These are phyloP conservation scores for Calyptomena viridis DNA, from an alignment of 2,113 vertebrate genomes.

Conservation along the genomic window DNA sequence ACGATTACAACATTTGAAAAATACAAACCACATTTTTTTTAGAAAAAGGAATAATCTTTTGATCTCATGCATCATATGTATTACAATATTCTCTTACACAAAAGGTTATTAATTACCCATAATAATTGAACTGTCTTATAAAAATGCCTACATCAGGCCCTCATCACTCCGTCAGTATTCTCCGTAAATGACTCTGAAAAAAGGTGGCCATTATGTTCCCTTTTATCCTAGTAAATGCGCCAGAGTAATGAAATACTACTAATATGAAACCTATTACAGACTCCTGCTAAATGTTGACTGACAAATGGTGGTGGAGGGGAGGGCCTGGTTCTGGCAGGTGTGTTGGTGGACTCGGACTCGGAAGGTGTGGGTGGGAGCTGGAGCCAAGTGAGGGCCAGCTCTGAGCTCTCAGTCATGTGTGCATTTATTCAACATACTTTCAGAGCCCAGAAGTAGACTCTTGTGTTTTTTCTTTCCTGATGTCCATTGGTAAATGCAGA, in stretches of 20 bases:
- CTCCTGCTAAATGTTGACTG: background rate
- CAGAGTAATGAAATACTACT: constrained; percentile 1
- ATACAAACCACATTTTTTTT: background rate
- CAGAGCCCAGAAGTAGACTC: background rate
- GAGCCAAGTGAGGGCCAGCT: background rate
- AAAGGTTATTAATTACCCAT: constrained; percentile 42
- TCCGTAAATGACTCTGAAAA: background rate
- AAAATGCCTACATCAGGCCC: background rate
- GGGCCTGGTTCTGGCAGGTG: background rate
- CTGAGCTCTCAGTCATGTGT: background rate
- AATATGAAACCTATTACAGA: constrained; percentile 12
- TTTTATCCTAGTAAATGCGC: background rate
- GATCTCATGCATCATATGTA: background rate
- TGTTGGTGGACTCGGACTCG: accelerated
- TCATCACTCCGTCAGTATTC: background rate
- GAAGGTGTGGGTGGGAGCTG: background rate
- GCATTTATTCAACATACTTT: background rate
- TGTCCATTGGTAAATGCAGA: background rate
- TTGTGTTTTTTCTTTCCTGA: background rate
- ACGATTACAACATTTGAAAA: background rate
- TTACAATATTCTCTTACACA: background rate
- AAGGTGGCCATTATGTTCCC: background rate
- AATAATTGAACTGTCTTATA: constrained; percentile 17
- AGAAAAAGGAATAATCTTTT: background rate
- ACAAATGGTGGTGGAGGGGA: background rate